These are phyloP conservation scores for Carcharodon carcharias DNA, from an alignment of 2,797 vertebrate genomes.

Conservation along the genomic window DNA sequence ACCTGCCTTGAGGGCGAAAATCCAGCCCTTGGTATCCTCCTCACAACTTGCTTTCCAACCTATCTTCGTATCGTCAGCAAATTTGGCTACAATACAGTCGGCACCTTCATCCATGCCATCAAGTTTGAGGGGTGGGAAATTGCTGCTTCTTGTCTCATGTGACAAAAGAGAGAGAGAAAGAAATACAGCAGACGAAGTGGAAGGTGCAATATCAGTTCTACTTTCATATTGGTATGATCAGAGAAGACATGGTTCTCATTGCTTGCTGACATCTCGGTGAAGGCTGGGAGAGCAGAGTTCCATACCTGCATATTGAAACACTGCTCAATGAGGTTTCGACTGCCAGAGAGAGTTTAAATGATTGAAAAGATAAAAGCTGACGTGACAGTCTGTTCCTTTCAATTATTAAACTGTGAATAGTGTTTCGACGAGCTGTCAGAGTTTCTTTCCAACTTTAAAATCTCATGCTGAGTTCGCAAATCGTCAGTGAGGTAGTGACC, in stretches of 20 bases:
- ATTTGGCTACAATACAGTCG: background rate
- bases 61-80: background rate
- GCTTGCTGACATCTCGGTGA: background rate
- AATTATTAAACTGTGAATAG: background rate
- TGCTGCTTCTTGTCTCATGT: background rate
- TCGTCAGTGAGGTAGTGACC: background rate
- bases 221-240: background rate
- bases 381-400: background rate
- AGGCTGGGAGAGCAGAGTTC: background rate
- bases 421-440: background rate
- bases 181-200: background rate
- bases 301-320: background rate
- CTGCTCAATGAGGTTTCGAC: background rate
- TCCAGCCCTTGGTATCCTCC: background rate
- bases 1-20: too few species aligned
- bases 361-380: background rate
- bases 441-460: background rate
- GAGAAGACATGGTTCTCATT: background rate
- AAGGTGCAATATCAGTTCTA: background rate
- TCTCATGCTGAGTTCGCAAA: background rate
- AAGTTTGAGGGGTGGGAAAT: background rate
- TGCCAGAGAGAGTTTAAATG: background rate
- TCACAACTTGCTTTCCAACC: background rate
- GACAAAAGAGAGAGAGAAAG: background rate
- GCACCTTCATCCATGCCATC: too few species aligned